A percentile compares a stretch with the other conserved stretches of the same genome.
Evolutionary conservation across 2,113 vertebrate species (phyloP).

Genomic region (Passer domesticus): DNA sequence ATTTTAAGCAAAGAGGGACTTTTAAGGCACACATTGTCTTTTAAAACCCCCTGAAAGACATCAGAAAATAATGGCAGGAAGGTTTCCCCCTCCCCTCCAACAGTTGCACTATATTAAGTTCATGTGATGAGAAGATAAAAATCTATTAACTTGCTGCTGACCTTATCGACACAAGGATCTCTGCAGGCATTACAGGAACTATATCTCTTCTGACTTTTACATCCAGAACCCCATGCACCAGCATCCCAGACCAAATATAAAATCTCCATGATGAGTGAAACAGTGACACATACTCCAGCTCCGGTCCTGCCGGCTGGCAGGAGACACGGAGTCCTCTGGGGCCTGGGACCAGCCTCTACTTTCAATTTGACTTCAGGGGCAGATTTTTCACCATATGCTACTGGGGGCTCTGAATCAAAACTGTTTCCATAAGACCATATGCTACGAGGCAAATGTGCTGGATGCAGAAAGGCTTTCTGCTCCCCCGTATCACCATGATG

Average conservation of each 20-base stretch:
- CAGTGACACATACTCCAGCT: slow-evolving; percentile 74
- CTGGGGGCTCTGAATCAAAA: slow-evolving; percentile 78
- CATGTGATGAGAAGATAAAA: slow-evolving; percentile 90
- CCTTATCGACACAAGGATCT: slow-evolving; percentile 88
- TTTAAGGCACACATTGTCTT: slow-evolving; percentile 24
- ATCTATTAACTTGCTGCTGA: slow-evolving; percentile 98
- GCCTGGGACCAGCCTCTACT: slow-evolving; percentile 69
- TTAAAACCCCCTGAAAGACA: slow-evolving; percentile 34
- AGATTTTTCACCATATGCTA: slow-evolving; percentile 79
- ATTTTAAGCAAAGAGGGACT: slow-evolving; percentile 3
- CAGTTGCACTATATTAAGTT: slow-evolving; percentile 82
- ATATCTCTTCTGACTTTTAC: slow-evolving; percentile 86
- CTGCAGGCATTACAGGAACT: slow-evolving; percentile 82
- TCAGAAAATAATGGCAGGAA: slow-evolving; percentile 55
- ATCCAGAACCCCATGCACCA: slow-evolving; percentile 78
- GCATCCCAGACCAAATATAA: slow-evolving; percentile 81
- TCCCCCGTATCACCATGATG: slow-evolving; percentile 77
- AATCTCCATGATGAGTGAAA: slow-evolving; percentile 81
- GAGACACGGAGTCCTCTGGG: slow-evolving; percentile 65
- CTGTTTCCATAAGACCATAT: slow-evolving; percentile 77
- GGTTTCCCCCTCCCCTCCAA: slow-evolving; percentile 57
- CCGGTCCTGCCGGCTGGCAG: slow-evolving; percentile 51
- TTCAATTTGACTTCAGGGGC: slow-evolving; percentile 77
- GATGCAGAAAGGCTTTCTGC: slow-evolving; percentile 71
- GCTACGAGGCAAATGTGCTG: slow-evolving; percentile 72